A percentile compares a stretch with the other conserved stretches of the same genome.
These are phyloP conservation scores for Villa cingulata DNA, from an alignment of 2,888 invertebrate genomes.

Conservation along the genomic window DNA sequence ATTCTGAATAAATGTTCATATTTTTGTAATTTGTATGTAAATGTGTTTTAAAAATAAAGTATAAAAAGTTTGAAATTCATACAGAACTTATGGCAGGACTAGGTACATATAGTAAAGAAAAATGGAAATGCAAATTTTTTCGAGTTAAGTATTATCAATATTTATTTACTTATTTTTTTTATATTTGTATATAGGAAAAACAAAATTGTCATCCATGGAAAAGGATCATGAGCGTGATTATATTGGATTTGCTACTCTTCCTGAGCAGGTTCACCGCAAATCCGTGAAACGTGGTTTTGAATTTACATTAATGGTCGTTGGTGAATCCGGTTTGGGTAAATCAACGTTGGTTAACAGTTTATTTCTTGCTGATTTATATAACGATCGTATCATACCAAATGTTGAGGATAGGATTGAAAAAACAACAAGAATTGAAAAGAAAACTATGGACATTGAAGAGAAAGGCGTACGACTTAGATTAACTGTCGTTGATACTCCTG, in stretches of 20 bases:
- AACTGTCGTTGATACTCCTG: constrained; percentile 92
- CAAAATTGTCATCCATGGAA: too few relatives aligned
- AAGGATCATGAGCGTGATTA: constrained; percentile 66
- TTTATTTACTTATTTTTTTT: too few relatives aligned
- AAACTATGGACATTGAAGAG: constrained; percentile 92
- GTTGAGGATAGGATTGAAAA: constrained; percentile 23
- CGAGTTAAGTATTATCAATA: too few relatives aligned
- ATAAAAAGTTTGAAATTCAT: too few relatives aligned
- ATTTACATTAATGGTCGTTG: constrained; percentile 94
- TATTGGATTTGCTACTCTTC: constrained; percentile 66
- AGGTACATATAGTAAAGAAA: too few relatives aligned
- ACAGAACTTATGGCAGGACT: too few relatives aligned
- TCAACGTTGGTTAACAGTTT: constrained; percentile 91
- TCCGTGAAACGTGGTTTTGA: constrained; percentile 97
- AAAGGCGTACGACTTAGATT: constrained; percentile 83
- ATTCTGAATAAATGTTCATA: too few relatives aligned
- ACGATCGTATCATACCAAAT: constrained; percentile 78
- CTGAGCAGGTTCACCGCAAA: constrained; percentile 93
- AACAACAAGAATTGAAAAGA: too few relatives aligned
- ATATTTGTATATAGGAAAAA: too few relatives aligned
- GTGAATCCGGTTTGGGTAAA: constrained; percentile 84
- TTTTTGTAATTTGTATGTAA: too few relatives aligned
- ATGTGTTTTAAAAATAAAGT: too few relatives aligned
- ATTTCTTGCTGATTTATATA: constrained; percentile 88
- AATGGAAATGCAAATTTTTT: too few relatives aligned